phyloP scores from a whole-genome alignment of 2,113 vertebrate species.

The Capreolus pygargus region DNA sequence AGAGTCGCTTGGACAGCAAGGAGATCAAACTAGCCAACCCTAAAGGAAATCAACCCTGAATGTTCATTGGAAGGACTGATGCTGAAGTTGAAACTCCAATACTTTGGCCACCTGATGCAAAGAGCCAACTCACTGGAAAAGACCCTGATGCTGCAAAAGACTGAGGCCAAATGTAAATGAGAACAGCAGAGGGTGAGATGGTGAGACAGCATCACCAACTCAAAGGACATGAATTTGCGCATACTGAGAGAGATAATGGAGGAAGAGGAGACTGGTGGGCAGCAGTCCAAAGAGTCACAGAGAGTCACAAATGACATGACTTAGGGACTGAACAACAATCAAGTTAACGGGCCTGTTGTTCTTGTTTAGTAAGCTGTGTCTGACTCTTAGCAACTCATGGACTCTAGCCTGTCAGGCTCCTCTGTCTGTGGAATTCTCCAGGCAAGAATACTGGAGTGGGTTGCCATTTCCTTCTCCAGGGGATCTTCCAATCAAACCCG shows the following conservation, averaged over 20 bases:
- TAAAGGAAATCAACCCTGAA: background rate
- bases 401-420: background rate
- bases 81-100: background rate
- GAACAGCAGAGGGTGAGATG: background rate
- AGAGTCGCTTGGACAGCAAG: background rate
- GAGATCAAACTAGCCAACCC: background rate
- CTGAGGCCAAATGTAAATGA: background rate
- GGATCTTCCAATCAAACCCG: background rate
- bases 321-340: background rate
- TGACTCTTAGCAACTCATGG: background rate
- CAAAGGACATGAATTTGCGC: background rate
- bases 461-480: background rate
- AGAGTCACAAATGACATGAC: background rate
- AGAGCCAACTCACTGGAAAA: background rate
- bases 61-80: background rate
- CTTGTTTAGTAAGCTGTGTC: background rate
- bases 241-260: background rate
- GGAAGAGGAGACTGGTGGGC: background rate
- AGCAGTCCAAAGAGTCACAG: background rate
- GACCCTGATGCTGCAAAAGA: background rate
- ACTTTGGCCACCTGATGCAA: background rate
- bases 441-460: background rate
- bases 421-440: background rate
- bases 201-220: background rate
- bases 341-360: background rate